A percentile compares a stretch with the other conserved stretches of the same genome.
phyloP scores from a whole-genome alignment of 2,797 vertebrate genomes.

The Pelochelys cantorii region DNA sequence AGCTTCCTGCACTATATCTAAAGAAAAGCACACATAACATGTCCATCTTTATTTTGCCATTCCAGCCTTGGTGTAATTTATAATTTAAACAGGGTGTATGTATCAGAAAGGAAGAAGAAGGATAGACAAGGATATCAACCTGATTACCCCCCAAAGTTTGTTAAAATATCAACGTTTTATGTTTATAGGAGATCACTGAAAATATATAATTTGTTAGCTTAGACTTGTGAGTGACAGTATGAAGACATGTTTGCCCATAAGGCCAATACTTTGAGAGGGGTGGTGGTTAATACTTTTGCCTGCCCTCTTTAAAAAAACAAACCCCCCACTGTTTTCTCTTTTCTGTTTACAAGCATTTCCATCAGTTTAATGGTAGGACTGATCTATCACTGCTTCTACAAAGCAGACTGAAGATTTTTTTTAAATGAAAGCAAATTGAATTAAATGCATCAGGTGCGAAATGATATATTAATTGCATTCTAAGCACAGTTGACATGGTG shows the following conservation, averaged over 20 bases:
- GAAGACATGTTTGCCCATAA: not conserved
- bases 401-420: not conserved
- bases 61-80: not conserved
- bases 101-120: not conserved
- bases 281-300: not conserved
- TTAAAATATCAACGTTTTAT: not conserved
- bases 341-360: not conserved
- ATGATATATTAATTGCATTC: conserved; percentile 29
- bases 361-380: not conserved
- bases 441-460: conserved; percentile 26
- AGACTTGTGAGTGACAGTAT: not conserved
- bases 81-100: not conserved
- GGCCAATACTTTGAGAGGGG: not conserved
- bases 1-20: not conserved
- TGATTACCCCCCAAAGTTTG: not conserved
- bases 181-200: not conserved
- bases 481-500: not conserved
- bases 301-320: not conserved
- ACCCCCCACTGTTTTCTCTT: not conserved
- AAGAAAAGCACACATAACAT: not conserved
- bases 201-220: not conserved
- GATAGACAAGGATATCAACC: not conserved
- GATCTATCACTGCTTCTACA: conserved; percentile 1
- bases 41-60: not conserved
- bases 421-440: conserved; percentile 40